Base-by-base conservation (phyloP, 2,797 vertebrate genomes). In the Falco rusticolus region DNA sequence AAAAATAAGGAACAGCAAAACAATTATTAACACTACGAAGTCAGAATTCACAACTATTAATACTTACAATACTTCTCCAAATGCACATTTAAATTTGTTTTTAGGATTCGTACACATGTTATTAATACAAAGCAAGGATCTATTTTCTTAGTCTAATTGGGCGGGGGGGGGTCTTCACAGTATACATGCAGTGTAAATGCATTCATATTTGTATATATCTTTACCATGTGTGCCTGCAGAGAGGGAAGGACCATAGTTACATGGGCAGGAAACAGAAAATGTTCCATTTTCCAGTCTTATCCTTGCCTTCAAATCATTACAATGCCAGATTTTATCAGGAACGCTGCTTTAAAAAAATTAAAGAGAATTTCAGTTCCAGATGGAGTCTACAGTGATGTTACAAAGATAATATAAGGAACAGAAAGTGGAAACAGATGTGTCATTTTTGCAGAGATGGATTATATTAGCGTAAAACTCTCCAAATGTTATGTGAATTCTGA, bases 341-440 rank as follows among this genome's bases (percentile, higher is more conserved):
- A 80, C 1, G 0, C 8, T 50, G 84, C 41, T 93, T 93, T 89
- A 64, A 94, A 94, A 96, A 96, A 90, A 76, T 56, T 97, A 87
- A 94, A 94, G 80, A 87, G 60, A 74, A 92, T 92, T 96, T 89
- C 29, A 74, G 56, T 96, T 95, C 96, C 96, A 96, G 90, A 97
- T 96, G 96, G 91, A 87, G 80, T 47, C 85, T 91, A 94, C 83
- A 93, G 93, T 90, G 93, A 96, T 95, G 94, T 89, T 97, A 89
- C 78, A 77, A 95, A 96, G 93, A 95, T 96, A 95, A 87, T 92
- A 93, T 92, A 95, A 90, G 91, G 90, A 96, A 84, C 51, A 95
- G 90, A 97, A 96, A 97, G 93, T 94, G 75, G 81, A 97, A 96
- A 90, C 96, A 96, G 88, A 95, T 96, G 96, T 80, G 91, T 84